Conservation (phyloP, 2,113 vertebrate genomes). For the Dicerorhinus sumatrensis region DNA sequence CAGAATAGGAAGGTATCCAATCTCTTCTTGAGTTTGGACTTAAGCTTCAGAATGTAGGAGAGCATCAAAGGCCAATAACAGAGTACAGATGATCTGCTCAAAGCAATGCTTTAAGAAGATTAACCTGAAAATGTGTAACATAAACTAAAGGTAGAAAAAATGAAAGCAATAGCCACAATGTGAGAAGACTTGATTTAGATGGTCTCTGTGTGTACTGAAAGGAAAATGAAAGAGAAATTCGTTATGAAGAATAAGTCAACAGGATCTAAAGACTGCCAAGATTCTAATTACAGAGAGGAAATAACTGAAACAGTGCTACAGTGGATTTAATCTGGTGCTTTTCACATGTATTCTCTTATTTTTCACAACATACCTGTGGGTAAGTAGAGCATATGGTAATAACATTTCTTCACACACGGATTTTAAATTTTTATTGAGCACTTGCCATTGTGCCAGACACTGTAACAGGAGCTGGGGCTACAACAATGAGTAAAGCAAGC, state of each 20-base stretch:
- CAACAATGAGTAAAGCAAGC: conserved; percentile 50
- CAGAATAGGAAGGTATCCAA: conserved; percentile 31
- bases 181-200: conserved; percentile 19
- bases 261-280: not conserved
- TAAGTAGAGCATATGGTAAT: not conserved
- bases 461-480: conserved; percentile 45
- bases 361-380: not conserved
- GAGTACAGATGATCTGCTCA: conserved; percentile 16
- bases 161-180: not conserved
- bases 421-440: conserved; percentile 75
- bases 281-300: conserved; percentile 17
- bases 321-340: conserved; percentile 38
- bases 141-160: conserved; percentile 22
- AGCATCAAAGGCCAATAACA: not conserved
- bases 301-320: not conserved
- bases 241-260: not conserved
- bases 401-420: conserved; percentile 55
- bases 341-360: conserved; percentile 13
- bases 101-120: not conserved
- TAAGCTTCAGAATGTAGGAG: not conserved
- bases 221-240: conserved; percentile 23
- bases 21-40: not conserved
- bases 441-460: conserved; percentile 28
- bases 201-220: not conserved
- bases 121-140: conserved; percentile 23